These are phyloP conservation scores for Sceliomorpha sp. DNA, from an alignment of 2,888 invertebrate genomes.

Conservation along the genomic window DNA sequence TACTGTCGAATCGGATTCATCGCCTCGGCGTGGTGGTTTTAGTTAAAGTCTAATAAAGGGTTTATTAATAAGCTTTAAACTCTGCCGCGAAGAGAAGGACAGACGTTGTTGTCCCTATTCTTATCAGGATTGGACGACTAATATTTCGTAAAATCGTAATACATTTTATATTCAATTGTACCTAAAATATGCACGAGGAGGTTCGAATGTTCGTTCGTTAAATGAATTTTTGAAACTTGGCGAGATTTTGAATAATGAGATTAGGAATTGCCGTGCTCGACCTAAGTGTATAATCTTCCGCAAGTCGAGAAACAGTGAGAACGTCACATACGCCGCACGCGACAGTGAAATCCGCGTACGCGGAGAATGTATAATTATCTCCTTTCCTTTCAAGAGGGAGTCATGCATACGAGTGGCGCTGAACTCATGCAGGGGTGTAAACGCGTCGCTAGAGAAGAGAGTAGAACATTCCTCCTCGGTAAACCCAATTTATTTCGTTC, in stretches of 20 bases:
- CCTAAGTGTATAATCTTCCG: too few relatives aligned
- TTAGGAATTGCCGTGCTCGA: too few relatives aligned
- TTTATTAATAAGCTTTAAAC: slow-evolving; percentile 80
- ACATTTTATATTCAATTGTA: neutral
- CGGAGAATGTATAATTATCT: slow-evolving; percentile 49
- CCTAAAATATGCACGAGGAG: neutral
- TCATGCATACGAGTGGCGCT: slow-evolving; percentile 22
- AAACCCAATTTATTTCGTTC: slow-evolving; percentile 79
- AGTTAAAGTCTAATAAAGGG: slow-evolving; percentile 77
- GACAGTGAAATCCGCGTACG: slow-evolving; percentile 28
- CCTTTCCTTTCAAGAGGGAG: slow-evolving; percentile 43
- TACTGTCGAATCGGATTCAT: slow-evolving; percentile 70
- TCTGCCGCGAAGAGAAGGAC: slow-evolving; percentile 49
- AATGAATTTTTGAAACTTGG: neutral
- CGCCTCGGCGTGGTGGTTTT: slow-evolving; percentile 74
- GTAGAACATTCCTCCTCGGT: slow-evolving; percentile 59
- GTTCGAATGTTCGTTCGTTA: neutral
- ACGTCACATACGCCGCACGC: slow-evolving; percentile 27
- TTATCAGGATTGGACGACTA: too few relatives aligned
- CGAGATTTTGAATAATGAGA: too few relatives aligned
- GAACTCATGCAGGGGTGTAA: slow-evolving; percentile 36
- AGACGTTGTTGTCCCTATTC: too few relatives aligned
- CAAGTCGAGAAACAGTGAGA: slow-evolving; percentile 24
- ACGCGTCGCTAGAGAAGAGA: slow-evolving; percentile 48
- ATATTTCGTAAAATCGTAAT: too few relatives aligned